phyloP scores from a whole-genome alignment of 2,888 invertebrate genomes.

The Limnephilus lunatus region DNA sequence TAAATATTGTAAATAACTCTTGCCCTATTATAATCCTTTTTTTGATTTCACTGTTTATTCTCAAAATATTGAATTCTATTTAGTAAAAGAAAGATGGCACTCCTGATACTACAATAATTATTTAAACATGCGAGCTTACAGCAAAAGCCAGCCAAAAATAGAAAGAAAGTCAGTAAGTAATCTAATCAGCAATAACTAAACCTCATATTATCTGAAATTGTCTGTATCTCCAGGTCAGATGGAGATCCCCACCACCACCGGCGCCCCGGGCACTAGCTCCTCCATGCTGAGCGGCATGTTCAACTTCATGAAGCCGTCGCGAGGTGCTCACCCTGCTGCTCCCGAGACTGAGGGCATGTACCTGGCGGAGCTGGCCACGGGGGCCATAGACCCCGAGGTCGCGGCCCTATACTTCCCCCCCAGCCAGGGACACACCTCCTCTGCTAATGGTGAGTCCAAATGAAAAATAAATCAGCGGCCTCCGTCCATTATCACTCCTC shows the following conservation, averaged over 20 bases:
- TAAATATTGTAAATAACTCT: no score
- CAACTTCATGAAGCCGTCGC: slow-evolving; percentile 89
- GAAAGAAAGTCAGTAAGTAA: no score
- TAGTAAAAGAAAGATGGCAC: no score
- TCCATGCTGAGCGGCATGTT: slow-evolving; percentile 95
- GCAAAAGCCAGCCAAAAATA: no score
- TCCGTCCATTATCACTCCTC: no score
- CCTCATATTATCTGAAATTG: background rate
- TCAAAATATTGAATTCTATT: no score
- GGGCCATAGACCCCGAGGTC: slow-evolving; percentile 94
- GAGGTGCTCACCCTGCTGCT: slow-evolving; percentile 66
- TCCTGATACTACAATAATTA: no score
- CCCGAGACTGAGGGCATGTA: slow-evolving; percentile 89
- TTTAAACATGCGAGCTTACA: no score
- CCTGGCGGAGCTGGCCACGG: slow-evolving; percentile 92
- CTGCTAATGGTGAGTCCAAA: slow-evolving; percentile 62
- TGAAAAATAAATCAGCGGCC: background rate
- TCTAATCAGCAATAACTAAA: background rate
- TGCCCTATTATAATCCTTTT: no score
- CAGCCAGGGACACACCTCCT: slow-evolving; percentile 71
- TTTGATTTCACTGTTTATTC: no score
- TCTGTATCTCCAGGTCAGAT: slow-evolving; percentile 25
- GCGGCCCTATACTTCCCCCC: slow-evolving; percentile 91
- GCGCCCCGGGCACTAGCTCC: slow-evolving; percentile 68
- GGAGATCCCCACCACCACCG: slow-evolving; percentile 17